phyloP scores from a whole-genome alignment of 2,888 invertebrate species.

The Octonoba sinensis region DNA sequence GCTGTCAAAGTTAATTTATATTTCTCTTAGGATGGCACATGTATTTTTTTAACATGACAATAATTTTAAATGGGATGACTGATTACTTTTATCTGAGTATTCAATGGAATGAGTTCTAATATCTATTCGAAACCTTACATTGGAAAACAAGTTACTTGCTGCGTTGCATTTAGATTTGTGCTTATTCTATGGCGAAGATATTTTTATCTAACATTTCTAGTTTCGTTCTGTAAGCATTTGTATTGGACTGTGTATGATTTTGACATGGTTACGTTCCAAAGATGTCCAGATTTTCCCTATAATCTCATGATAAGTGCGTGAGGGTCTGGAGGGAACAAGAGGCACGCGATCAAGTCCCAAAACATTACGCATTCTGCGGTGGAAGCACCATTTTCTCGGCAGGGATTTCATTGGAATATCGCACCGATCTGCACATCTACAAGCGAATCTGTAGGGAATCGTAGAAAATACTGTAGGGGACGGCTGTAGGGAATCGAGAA shows the following conservation, averaged over 20 bases:
- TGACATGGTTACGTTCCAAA: slow-evolving; percentile 12
- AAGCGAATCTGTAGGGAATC: slow-evolving; percentile 14
- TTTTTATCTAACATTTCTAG: no score
- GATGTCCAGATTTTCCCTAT: slow-evolving; percentile 8
- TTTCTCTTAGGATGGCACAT: no score
- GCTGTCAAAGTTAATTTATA: no score
- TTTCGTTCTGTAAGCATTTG: neutral
- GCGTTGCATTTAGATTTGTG: no score
- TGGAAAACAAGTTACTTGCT: no score
- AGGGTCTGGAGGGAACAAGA: slow-evolving; percentile 10
- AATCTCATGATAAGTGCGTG: slow-evolving; percentile 11
- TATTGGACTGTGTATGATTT: slow-evolving; percentile 11
- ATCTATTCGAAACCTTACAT: no score
- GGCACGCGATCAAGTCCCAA: neutral
- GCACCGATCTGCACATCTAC: slow-evolving; percentile 24
- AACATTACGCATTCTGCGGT: neutral
- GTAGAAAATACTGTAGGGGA: no score
- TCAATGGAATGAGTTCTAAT: no score
- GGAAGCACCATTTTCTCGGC: neutral
- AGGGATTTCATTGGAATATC: slow-evolving; percentile 5
- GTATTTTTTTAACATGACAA: no score
- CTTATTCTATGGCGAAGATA: no score
- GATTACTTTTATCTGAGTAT: no score
- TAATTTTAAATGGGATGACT: no score
- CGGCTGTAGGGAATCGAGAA: slow-evolving; percentile 23